A percentile compares a stretch with the other conserved stretches of the same genome.
These are phyloP conservation scores for Chloroclysta siterata DNA, from an alignment of 2,888 invertebrate species.

Conservation along the genomic window DNA sequence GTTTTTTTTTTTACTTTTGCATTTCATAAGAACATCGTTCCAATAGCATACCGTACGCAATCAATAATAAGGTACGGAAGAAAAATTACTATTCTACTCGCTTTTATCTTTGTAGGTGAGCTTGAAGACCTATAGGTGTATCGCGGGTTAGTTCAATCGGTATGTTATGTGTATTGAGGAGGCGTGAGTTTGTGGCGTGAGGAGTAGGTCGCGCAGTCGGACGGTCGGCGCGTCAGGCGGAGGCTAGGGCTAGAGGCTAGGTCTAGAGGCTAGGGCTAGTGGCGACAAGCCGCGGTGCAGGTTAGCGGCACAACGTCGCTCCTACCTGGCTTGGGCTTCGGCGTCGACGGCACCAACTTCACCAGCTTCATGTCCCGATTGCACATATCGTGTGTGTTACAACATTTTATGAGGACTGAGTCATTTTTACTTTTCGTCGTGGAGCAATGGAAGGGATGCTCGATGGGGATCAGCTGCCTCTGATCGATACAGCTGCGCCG, in stretches of 20 bases:
- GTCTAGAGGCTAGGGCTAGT: conserved; percentile 9
- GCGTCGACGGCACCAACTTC: conserved; percentile 87
- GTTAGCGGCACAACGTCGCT: conserved; percentile 59
- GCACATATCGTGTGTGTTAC: conserved; percentile 90
- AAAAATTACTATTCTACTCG: neutral
- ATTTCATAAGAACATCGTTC: too few relatives aligned
- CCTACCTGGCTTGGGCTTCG: conserved; percentile 88
- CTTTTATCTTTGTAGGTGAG: neutral
- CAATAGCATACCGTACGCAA: too few relatives aligned
- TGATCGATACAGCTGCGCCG: conserved; percentile 91
- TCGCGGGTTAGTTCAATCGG: too few relatives aligned
- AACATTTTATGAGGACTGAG: conserved; percentile 92
- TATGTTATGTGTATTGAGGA: neutral
- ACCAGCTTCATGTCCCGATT: conserved; percentile 88
- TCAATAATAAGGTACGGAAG: neutral
- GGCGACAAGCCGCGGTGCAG: conserved; percentile 44
- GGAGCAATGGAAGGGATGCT: conserved; percentile 93
- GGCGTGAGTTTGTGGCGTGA: neutral
- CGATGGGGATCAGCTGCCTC: conserved; percentile 89
- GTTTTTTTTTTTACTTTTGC: too few relatives aligned
- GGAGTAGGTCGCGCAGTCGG: conserved; percentile 17
- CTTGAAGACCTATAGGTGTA: neutral
- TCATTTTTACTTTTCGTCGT: conserved; percentile 90
- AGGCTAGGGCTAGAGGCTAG: conserved; percentile 4
- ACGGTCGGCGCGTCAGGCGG: conserved; percentile 18